phyloP scores from a whole-genome alignment of 2,113 vertebrate genomes.

The Felis catus region F.catus_Fca126_mat1.0 CM031413.1:59359501-59360000 shows the following conservation, averaged over 20 bases:
- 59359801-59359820: not conserved
- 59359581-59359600: not conserved
- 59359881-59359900: not conserved
- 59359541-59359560: not conserved
- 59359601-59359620: not conserved
- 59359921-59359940: not conserved
- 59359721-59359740: not conserved
- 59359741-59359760: not conserved
- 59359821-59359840: not conserved
- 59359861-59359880: not conserved
- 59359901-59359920: not conserved
- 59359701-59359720: not conserved
- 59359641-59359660: not conserved
- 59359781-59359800: not conserved
- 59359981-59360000: not conserved
- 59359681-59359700: conserved; percentile 9
- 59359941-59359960: not conserved
- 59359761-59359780: not conserved
- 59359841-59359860: not conserved
- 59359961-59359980: not conserved
- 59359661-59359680: not conserved
- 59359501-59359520: not conserved
- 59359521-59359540: not conserved
- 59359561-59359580: not conserved
- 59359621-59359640: not conserved